Conservation (phyloP, 2,888 invertebrate species). For the Chrysopilus asiliformis region DNA sequence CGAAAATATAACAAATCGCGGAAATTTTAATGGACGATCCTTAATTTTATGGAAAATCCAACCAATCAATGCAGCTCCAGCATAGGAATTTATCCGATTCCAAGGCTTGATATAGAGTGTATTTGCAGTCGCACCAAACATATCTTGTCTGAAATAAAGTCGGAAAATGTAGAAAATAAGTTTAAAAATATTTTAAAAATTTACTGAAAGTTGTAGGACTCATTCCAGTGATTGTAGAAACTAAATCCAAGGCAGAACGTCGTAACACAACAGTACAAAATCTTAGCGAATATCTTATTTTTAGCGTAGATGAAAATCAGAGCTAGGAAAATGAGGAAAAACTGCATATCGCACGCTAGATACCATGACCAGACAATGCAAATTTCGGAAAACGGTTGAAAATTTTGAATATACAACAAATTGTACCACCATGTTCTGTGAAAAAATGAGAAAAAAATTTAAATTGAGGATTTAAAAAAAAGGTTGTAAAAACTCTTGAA, state of each 20-base stretch:
- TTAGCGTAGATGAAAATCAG: constrained; percentile 9
- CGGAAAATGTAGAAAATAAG: too few relatives aligned
- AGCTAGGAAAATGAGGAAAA: constrained; percentile 5
- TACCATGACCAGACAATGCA: constrained; percentile 10
- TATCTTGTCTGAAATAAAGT: constrained; percentile 3
- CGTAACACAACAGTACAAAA: constrained; percentile 3
- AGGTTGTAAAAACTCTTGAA: too few relatives aligned
- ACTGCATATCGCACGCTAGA: constrained; percentile 12
- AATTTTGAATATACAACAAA: constrained; percentile 8
- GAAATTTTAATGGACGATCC: too few relatives aligned
- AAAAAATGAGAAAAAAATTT: too few relatives aligned
- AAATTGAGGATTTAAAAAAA: too few relatives aligned
- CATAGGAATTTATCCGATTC: constrained; percentile 7
- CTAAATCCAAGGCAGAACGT: too few relatives aligned
- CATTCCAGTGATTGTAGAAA: background rate
- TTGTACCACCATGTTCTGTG: constrained; percentile 9
- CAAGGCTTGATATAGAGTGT: constrained; percentile 3
- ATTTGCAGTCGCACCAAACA: constrained; percentile 2
- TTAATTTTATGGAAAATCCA: constrained; percentile 1
- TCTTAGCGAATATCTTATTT: background rate
- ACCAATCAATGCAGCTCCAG: constrained; percentile 4
- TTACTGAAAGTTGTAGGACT: constrained; percentile 4
- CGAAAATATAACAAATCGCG: too few relatives aligned
- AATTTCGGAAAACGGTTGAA: constrained; percentile 3
- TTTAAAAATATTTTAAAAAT: too few relatives aligned